Evolutionary conservation across 2,113 vertebrate genomes (phyloP).

Genomic region (Alectura lathami): DNA sequence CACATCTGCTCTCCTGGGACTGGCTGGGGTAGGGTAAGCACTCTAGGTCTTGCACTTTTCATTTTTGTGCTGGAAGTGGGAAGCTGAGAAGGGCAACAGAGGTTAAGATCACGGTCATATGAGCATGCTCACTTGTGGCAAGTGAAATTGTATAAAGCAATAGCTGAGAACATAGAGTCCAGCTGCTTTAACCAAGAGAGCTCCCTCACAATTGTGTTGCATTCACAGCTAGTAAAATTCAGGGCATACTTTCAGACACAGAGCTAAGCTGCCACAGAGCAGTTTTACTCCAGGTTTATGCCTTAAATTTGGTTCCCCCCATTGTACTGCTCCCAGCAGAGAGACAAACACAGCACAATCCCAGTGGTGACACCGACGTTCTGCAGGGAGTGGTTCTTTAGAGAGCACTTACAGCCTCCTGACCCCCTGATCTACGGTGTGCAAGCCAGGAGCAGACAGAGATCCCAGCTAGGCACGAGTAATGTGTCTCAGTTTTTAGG

Average conservation of each 20-base stretch:
- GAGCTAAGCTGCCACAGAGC: background rate
- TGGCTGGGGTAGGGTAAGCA: background rate
- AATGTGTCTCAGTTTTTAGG: background rate
- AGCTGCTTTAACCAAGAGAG: background rate
- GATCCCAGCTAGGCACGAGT: background rate
- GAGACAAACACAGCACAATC: background rate
- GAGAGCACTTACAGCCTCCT: background rate
- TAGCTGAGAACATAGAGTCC: background rate
- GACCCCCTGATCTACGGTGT: background rate
- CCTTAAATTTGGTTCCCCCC: background rate
- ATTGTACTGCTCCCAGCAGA: background rate
- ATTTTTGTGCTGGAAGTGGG: background rate
- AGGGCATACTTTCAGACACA: background rate
- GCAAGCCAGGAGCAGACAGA: no score
- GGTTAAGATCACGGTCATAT: background rate
- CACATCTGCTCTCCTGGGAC: background rate
- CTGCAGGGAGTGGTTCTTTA: background rate
- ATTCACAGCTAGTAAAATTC: background rate
- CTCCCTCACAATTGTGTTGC: background rate
- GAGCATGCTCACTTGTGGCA: background rate
- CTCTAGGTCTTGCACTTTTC: background rate
- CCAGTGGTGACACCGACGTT: rapidly evolving
- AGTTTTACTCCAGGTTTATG: background rate
- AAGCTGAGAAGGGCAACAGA: background rate
- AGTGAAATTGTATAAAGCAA: background rate